A percentile compares a stretch with the other conserved stretches of the same genome.
These are phyloP conservation scores for Tetramorium bicarinatum DNA, from an alignment of 2,888 invertebrate genomes.

Conservation along the genomic window DNA sequence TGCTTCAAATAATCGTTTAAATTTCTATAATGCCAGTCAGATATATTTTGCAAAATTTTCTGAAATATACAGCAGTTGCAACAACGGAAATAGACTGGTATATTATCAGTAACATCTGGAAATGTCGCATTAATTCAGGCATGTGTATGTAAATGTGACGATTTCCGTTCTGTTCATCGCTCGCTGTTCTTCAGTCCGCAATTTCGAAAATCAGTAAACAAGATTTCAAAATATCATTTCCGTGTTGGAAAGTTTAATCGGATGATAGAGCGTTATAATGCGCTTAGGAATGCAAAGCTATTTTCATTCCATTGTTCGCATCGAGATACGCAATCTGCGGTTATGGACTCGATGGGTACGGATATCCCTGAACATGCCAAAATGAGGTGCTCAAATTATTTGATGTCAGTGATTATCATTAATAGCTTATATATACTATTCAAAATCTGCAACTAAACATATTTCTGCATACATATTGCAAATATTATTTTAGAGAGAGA, in stretches of 20 bases:
- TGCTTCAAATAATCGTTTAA: neutral
- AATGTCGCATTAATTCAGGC: neutral
- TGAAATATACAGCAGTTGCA: neutral
- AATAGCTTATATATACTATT: neutral
- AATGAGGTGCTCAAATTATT: neutral
- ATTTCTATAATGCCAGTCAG: neutral
- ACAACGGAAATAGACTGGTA: neutral
- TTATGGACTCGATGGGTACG: neutral
- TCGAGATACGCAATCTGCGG: neutral
- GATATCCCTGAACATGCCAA: neutral
- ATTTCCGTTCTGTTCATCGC: neutral
- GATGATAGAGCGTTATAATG: neutral
- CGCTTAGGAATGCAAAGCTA: conserved; percentile 1
- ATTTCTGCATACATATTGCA: neutral
- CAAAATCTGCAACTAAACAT: neutral
- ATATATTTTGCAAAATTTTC: neutral
- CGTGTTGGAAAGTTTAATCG: conserved; percentile 3
- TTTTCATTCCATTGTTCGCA: conserved; percentile 13
- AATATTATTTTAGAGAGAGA: neutral
- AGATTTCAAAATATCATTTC: conserved; percentile 20
- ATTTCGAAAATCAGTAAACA: neutral
- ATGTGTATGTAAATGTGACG: neutral
- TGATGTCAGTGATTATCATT: conserved; percentile 1
- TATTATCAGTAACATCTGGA: neutral
- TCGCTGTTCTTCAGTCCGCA: neutral